These are phyloP conservation scores for Ceyx erithaca DNA, from an alignment of 2,797 vertebrate species.

Conservation along the genomic window DNA sequence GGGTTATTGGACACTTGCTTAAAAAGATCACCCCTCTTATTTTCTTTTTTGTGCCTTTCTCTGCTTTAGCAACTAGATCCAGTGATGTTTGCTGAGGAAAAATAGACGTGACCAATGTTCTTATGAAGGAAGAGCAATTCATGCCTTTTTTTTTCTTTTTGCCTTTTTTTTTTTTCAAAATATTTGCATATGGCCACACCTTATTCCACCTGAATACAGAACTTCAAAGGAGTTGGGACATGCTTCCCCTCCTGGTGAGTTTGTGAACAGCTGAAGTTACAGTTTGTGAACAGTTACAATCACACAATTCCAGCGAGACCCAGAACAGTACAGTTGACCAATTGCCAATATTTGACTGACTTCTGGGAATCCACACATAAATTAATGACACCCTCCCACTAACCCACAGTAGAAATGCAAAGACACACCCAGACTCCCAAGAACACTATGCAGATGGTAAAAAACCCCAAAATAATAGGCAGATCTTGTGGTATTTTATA, in stretches of 20 bases:
- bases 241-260: not conserved
- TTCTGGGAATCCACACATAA: not conserved
- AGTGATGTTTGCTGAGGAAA: conserved; percentile 47
- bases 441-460: not conserved
- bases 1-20: not conserved
- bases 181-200: not conserved
- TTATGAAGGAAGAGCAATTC: not conserved
- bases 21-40: not conserved
- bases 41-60: not conserved
- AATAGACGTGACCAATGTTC: not conserved
- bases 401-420: not conserved
- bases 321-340: not conserved
- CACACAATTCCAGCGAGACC: not conserved
- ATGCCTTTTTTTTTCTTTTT: not conserved
- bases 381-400: not conserved
- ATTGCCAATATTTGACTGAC: not conserved
- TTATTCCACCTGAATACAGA: not conserved
- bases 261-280: not conserved
- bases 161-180: not conserved
- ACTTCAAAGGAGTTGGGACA: conserved; percentile 4
- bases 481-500: conserved; percentile 3
- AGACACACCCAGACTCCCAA: not conserved
- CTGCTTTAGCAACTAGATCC: conserved; percentile 5
- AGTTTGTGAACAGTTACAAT: not conserved
- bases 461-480: not conserved